These are phyloP conservation scores for Gymnocephalus cernua DNA, from an alignment of 2,113 vertebrate genomes.

Conservation along the genomic window DNA sequence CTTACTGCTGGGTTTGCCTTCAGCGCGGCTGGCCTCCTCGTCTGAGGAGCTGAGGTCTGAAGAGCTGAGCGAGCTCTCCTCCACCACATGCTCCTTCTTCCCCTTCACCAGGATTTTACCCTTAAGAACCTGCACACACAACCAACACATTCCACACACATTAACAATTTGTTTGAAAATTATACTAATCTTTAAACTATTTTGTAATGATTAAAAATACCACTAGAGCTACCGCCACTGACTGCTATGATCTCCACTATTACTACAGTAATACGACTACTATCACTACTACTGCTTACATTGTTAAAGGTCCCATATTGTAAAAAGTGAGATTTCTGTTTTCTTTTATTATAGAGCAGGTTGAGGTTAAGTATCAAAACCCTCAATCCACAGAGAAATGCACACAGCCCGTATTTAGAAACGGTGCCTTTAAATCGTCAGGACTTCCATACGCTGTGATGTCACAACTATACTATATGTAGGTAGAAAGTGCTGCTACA, in stretches of 20 bases:
- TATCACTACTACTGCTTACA: neutral
- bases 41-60: conserved; percentile 80
- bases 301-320: too few species aligned
- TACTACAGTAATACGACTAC: neutral
- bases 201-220: neutral
- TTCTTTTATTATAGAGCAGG: too few species aligned
- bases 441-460: too few species aligned
- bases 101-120: conserved; percentile 93
- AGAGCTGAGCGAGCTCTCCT: conserved; percentile 54
- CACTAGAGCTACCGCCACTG: neutral
- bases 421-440: too few species aligned
- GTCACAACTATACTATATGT: too few species aligned
- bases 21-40: conserved; percentile 80
- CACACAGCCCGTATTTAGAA: too few species aligned
- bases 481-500: too few species aligned
- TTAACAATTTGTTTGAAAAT: neutral
- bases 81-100: conserved; percentile 85
- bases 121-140: conserved; percentile 87
- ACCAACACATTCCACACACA: conserved; percentile 9
- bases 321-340: too few species aligned
- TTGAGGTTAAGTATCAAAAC: too few species aligned
- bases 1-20: conserved; percentile 51
- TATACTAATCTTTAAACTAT: neutral
- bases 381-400: too few species aligned
- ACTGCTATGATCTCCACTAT: neutral